phyloP scores from a whole-genome alignment of 1,140 invertebrate genomes.

The Drosophila funebris region DNA sequence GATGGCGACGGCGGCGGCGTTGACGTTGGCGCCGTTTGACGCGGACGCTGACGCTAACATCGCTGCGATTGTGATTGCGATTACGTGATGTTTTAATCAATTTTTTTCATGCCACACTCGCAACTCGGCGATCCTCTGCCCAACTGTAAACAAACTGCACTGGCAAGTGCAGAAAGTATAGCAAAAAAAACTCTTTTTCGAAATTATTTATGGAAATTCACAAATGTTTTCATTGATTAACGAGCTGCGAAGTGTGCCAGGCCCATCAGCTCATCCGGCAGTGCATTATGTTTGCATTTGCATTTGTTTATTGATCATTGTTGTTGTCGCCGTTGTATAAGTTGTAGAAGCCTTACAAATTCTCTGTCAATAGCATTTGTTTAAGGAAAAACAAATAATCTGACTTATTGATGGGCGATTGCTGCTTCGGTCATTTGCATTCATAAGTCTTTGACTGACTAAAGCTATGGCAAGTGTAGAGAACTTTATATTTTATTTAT shows the following conservation, averaged over 20 bases:
- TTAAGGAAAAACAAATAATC: neutral
- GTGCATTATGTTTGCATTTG: neutral
- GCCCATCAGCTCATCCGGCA: conserved; percentile 6
- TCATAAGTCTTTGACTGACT: no score
- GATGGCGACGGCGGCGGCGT: conserved; percentile 3
- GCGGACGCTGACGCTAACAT: conserved; percentile 13
- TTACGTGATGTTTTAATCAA: conserved; percentile 81
- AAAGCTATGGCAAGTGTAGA: no score
- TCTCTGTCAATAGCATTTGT: conserved; percentile 11
- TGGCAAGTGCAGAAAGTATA: conserved; percentile 61
- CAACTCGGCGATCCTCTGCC: conserved; percentile 25
- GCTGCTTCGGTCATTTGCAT: no score
- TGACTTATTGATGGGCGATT: neutral
- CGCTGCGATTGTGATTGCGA: conserved; percentile 45
- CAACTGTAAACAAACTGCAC: conserved; percentile 49
- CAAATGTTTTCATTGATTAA: conserved; percentile 67
- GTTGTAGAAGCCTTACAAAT: conserved; percentile 16
- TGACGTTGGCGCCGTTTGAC: conserved; percentile 48
- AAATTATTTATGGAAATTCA: conserved; percentile 70
- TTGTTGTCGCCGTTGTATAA: neutral
- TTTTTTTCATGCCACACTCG: conserved; percentile 55
- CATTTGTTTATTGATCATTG: conserved; percentile 10
- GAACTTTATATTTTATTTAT: no score
- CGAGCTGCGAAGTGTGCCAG: conserved; percentile 57
- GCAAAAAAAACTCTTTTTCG: conserved; percentile 23